Evolutionary conservation across 2,113 vertebrate genomes (phyloP), one percentile per base, ranked within the genome.

Genomic region (Fulmarus glacialis): DNA sequence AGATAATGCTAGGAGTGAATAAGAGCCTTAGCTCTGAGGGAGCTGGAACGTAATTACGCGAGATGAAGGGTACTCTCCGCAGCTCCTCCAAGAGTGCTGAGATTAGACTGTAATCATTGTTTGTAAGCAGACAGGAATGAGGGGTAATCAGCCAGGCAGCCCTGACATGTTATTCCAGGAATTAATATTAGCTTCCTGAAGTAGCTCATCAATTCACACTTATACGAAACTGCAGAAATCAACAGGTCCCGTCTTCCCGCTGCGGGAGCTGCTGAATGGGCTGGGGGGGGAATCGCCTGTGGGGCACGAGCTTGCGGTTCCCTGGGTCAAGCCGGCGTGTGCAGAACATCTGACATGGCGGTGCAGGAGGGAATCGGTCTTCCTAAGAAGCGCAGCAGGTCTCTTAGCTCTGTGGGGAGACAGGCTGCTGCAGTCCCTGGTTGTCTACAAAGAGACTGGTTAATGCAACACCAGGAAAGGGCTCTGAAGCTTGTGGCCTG

Each of bases 31-130:
- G 91, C 95, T 97, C 97, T 2, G 29, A 95, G 88, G 91, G 96
- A 97, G 96, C 96, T 87, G 94, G 95, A 93, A 91, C 83, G 1
- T 98, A 97, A 98, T 97, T 97, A 94, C 80, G 77, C 56, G 59
- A 91, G 97, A 97, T 97, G 97, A 97, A 97, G 97, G 96, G 97
- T 94, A 87, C 97, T 97, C 93, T 96, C 73, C 0, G 1, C 89
- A 95, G 88, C 95, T 96, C 86, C 87, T 97, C 96, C 97, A 98
- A 97, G 97, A 97, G 96, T 96, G 95, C 97, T 90, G 97, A 97
- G 95, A 97, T 97, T 97, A 97, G 96, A 87, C 91, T 84, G 95
- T 98, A 98, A 98, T 97, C 97, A 97, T 97, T 98, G 97, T 98
- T 98, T 97, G 97, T 98, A 98, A 97, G 97, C 97, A 98, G 97